Evolutionary conservation across 37 sponge, comb jelly and placozoan species (phyloP), one percentile per base, ranked within the genome.

Genomic region (Amphimedon queenslandica): DNA sequence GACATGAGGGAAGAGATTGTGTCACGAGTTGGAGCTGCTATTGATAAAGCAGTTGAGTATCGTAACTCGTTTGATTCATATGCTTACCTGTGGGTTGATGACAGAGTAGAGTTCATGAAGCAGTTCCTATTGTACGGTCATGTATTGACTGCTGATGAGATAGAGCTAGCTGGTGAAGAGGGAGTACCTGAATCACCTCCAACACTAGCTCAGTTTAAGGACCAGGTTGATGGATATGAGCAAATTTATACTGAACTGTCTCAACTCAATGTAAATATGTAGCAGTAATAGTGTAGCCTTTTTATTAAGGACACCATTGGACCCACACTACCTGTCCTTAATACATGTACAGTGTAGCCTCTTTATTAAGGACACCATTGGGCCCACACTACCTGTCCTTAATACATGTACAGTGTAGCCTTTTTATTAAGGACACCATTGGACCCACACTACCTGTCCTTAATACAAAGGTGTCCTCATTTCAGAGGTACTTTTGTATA

Each of bases 121-220:
- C 96, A 94, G 91, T 98, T 98, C 63, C 91, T 98, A 37, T 79
- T 87, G 42, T 98, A 98, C 66, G 89, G 92, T 23, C 99, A 95
- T 58, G 86, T 94, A 42, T 79, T 95, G 64, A 98, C 96, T 31
- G 77, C 93, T 28, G 99, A 98, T 63, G 99, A 98, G 82, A 85
- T 98, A 20, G 99, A 95, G 73, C 81, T 84, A 37, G 87, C 86
- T 2, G 99, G 96, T 18, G 96, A 98, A 5, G 99, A 92, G n/a
- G 91, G 91, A 2, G 88, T 98, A 13, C 91, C 93, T 4, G 86
- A 87, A 77, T 81, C 43, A 39, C 93, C 88, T 1, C 99, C 99
- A 35, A 92, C 90, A 24, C 88, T 98, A 40, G 70, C 73, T 13
- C 93, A 98, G 70, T 98, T 92, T 76, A 98, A 92, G 57, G 80